Evolutionary conservation across 2,888 invertebrate genomes (phyloP), one percentile per base, ranked within the genome.

Genomic region (Drosophila histrio): DNA sequence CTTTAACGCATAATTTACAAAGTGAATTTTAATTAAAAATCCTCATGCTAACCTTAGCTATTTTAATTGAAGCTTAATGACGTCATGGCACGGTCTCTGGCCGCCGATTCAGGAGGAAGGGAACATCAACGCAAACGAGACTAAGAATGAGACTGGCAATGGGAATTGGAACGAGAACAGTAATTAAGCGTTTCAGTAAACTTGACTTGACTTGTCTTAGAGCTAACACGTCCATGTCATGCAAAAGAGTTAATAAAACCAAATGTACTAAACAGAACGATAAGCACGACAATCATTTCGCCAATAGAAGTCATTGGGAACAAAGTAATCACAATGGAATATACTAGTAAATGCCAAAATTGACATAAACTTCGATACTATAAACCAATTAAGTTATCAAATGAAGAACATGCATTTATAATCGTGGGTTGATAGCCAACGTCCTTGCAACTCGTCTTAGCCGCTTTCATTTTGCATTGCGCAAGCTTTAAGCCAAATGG

Each of bases 21-120:
- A 86, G 81, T 86, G 81, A 79, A 89, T 79, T 87, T 87, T 87
- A 87, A 87, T 87, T 87, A 87, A 87, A 87, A 87, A 88, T 87
- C 77, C 82, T 82, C 79, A 72, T 76, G 82, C 82, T 75, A 84
- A 79, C 81, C 89, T 75, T 71, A 83, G 87, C 88, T 86, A 83
- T 88, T 87, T 89, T 82, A 87, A 87, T 86, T 89, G 87, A 78
- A 75, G 86, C 79, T 59, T 79, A 89, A 87, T 87, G 86, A 85
- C 89, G 78, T 85, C 72, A 76, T 56, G 73, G 62, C 70, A 61
- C 57, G 58, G 61, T 56, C 43, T 41, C 41, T 65, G 47, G 68
- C 49, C 62, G 41, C 47, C 34, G 5, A 11, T 34, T 43, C 13
- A 38, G 17, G 19, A 49, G 28, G 34, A 46, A 17, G 49, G 11